A percentile compares a stretch with the other conserved stretches of the same genome.
phyloP scores from a whole-genome alignment of 2,113 vertebrate genomes.

The Hepsetus odoe region DNA sequence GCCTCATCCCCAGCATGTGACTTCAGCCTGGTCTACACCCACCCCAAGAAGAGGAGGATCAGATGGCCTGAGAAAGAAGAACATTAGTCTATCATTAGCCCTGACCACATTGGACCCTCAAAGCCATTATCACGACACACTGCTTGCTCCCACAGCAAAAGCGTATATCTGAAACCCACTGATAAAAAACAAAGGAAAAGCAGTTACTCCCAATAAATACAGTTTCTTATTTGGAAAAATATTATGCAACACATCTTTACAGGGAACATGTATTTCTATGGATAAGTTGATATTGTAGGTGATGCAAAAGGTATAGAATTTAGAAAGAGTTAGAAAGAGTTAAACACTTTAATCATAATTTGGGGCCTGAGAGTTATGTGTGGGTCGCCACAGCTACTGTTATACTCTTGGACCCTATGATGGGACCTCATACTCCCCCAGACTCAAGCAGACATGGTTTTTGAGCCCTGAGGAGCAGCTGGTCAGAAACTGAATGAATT shows the following conservation, averaged over 20 bases:
- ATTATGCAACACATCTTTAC: neutral
- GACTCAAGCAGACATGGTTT: neutral
- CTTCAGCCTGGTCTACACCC: neutral
- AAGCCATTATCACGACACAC: neutral
- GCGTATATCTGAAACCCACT: slow-evolving; percentile 40
- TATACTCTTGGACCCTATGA: neutral
- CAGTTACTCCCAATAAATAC: neutral
- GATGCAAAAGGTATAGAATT: neutral
- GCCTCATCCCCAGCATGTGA: slow-evolving; percentile 9
- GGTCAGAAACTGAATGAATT: too few relatives aligned
- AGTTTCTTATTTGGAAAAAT: neutral
- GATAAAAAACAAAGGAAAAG: neutral
- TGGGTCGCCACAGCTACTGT: neutral
- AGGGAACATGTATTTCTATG: neutral
- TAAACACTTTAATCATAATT: neutral
- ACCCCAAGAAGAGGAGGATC: neutral
- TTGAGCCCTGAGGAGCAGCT: too few relatives aligned
- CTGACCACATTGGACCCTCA: slow-evolving; percentile 1
- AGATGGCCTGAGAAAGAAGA: neutral
- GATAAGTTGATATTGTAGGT: neutral
- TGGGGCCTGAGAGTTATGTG: neutral
- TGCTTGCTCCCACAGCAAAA: slow-evolving; percentile 25
- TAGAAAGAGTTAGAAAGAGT: neutral
- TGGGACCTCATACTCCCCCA: slow-evolving; percentile 3
- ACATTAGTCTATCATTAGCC: slow-evolving; percentile 23